A percentile compares a stretch with the other conserved stretches of the same genome.
These are phyloP conservation scores for Drosophila neocordata DNA, from an alignment of 1,140 invertebrate genomes.

Conservation along the genomic window DNA sequence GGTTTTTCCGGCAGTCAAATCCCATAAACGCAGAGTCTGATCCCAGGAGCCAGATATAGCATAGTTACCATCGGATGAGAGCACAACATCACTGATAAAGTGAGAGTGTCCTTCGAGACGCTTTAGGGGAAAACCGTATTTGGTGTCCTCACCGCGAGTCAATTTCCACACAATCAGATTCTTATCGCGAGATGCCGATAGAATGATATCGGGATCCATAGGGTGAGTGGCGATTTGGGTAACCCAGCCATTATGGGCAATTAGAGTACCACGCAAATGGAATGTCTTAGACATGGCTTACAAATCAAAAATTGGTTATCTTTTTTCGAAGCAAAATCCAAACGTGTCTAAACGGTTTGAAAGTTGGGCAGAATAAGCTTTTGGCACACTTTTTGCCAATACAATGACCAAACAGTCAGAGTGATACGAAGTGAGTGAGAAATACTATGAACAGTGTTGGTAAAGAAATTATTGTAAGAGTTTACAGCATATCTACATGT, in stretches of 20 bases:
- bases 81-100: slow-evolving; percentile 99
- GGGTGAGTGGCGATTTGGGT: slow-evolving; percentile 99
- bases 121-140: slow-evolving; percentile 97
- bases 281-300: slow-evolving; percentile 89
- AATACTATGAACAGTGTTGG: no score
- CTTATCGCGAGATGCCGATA: slow-evolving; percentile 99
- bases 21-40: slow-evolving; percentile 99
- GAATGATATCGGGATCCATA: slow-evolving; percentile 98
- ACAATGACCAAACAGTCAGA: no score
- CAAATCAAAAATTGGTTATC: no score
- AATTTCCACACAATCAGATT: slow-evolving; percentile 99
- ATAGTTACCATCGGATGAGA: slow-evolving; percentile 99
- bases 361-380: no score
- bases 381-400: no score
- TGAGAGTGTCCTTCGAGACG: slow-evolving; percentile 98
- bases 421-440: no score
- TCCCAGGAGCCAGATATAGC: slow-evolving; percentile 99
- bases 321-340: no score
- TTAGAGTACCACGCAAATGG: slow-evolving; percentile 94
- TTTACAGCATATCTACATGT: not conserved
- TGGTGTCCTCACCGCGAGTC: slow-evolving; percentile 95
- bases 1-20: slow-evolving; percentile 96
- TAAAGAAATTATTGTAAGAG: no score
- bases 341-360: no score
- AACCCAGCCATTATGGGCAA: slow-evolving; percentile 99